Conservation (phyloP, 2,888 invertebrate genomes). For the Drosophila robusta region DNA sequence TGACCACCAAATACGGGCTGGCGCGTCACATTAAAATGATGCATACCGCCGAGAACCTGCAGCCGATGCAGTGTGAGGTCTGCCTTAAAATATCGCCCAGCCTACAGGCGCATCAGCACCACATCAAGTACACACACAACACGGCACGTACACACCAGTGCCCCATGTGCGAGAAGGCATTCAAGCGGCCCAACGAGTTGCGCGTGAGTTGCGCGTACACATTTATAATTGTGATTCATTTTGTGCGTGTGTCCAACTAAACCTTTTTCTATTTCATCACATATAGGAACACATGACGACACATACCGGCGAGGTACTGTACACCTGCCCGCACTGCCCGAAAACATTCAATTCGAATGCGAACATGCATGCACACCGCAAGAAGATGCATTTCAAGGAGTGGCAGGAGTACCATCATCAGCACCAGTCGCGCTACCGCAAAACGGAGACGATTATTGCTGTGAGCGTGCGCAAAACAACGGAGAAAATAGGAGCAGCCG, state of each 20-base stretch:
- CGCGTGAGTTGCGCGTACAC: slow-evolving; percentile 52
- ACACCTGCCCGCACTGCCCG: slow-evolving; percentile 81
- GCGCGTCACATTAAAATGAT: slow-evolving; percentile 82
- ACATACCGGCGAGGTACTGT: slow-evolving; percentile 79
- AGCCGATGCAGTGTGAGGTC: slow-evolving; percentile 77
- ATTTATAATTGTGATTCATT: not conserved
- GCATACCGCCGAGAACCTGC: slow-evolving; percentile 75
- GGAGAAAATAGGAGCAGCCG: slow-evolving; percentile 20
- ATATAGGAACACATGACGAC: slow-evolving; percentile 82
- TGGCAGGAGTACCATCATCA: slow-evolving; percentile 75
- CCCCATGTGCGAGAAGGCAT: slow-evolving; percentile 83
- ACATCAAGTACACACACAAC: slow-evolving; percentile 81
- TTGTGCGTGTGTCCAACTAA: not conserved
- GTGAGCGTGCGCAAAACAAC: slow-evolving; percentile 66
- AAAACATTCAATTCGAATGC: slow-evolving; percentile 82
- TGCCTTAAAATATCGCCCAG: slow-evolving; percentile 81
- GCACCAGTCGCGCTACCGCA: slow-evolving; percentile 39
- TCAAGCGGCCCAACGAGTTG: slow-evolving; percentile 78
- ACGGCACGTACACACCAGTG: slow-evolving; percentile 80
- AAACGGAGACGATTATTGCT: slow-evolving; percentile 57
- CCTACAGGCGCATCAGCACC: slow-evolving; percentile 76
- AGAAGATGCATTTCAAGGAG: slow-evolving; percentile 82
- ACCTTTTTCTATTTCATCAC: not conserved
- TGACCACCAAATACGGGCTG: slow-evolving; percentile 78
- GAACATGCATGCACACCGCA: slow-evolving; percentile 82